Percentiles rank a stretch among this genome's conserved stretches.
phyloP scores from a whole-genome alignment of 2,888 invertebrate genomes.

The Nudaria mundana region DNA sequence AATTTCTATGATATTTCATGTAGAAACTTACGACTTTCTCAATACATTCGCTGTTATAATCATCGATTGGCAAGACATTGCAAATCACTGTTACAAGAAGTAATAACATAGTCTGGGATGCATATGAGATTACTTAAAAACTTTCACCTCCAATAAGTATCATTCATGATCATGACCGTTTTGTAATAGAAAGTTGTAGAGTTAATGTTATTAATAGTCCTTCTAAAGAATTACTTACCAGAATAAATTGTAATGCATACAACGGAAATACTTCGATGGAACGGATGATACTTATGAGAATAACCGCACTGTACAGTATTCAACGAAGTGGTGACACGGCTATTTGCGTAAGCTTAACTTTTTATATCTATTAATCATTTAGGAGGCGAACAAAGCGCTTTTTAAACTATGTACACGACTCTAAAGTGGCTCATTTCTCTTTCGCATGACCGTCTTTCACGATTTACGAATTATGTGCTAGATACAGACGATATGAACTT shows the following conservation, averaged over 20 bases:
- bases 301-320: not conserved
- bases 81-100: slow-evolving; percentile 41
- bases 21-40: slow-evolving; percentile 39
- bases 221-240: slow-evolving; percentile 16
- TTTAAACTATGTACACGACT: slow-evolving; percentile 2
- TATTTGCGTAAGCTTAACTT: slow-evolving; percentile 7
- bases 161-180: slow-evolving; percentile 14
- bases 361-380: slow-evolving; percentile 20
- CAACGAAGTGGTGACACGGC: slow-evolving; percentile 9
- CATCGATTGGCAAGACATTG: slow-evolving; percentile 32
- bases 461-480: not conserved
- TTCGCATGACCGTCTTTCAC: slow-evolving; percentile 2
- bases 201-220: slow-evolving; percentile 16
- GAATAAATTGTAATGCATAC: not conserved
- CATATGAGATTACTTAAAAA: slow-evolving; percentile 21
- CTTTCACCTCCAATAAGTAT: slow-evolving; percentile 37
- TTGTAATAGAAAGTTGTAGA: slow-evolving; percentile 34
- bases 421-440: not conserved
- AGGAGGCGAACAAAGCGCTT: slow-evolving; percentile 6
- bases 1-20: slow-evolving; percentile 12
- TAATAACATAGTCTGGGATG: slow-evolving; percentile 25
- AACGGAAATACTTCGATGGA: not conserved
- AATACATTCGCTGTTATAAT: slow-evolving; percentile 32
- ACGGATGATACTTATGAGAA: slow-evolving; percentile 7
- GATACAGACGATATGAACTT: slow-evolving; percentile 11